Evolutionary conservation across 2,888 invertebrate genomes (phyloP).

Genomic region (Philaethria dido): DNA sequence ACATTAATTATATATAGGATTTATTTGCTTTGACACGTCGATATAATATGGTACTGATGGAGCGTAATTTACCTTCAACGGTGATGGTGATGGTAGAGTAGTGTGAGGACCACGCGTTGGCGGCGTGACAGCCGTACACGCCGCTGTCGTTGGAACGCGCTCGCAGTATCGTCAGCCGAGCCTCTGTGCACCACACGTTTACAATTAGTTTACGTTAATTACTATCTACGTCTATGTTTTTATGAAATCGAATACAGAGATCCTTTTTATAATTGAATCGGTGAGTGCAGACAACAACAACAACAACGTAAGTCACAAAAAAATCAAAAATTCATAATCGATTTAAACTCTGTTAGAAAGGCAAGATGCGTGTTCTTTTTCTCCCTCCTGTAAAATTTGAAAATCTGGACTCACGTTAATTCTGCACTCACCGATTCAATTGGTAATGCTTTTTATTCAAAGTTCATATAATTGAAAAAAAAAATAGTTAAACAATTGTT

Average conservation of each 20-base stretch:
- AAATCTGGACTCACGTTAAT: too few species aligned
- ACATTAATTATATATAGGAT: too few species aligned
- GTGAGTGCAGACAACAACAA: too few species aligned
- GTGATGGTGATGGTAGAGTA: constrained; percentile 86
- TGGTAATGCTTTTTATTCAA: neutral
- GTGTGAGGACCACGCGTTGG: constrained; percentile 88
- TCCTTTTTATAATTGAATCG: too few species aligned
- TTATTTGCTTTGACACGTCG: too few species aligned
- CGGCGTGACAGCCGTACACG: constrained; percentile 91
- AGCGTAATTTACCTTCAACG: constrained; percentile 87
- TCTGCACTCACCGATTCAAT: too few species aligned
- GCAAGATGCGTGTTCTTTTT: too few species aligned
- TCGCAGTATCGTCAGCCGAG: constrained; percentile 87
- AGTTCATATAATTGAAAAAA: neutral
- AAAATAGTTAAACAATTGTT: neutral
- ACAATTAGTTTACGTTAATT: neutral
- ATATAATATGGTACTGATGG: too few species aligned
- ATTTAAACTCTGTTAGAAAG: too few species aligned
- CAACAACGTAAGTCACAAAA: too few species aligned
- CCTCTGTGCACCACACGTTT: constrained; percentile 69
- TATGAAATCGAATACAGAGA: constrained; percentile 32
- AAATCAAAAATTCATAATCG: too few species aligned
- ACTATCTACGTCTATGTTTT: neutral
- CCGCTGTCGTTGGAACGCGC: constrained; percentile 89
- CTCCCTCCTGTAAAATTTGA: too few species aligned